Conservation (phyloP, 2,888 invertebrate genomes). For the Lycaena phlaeas region DNA sequence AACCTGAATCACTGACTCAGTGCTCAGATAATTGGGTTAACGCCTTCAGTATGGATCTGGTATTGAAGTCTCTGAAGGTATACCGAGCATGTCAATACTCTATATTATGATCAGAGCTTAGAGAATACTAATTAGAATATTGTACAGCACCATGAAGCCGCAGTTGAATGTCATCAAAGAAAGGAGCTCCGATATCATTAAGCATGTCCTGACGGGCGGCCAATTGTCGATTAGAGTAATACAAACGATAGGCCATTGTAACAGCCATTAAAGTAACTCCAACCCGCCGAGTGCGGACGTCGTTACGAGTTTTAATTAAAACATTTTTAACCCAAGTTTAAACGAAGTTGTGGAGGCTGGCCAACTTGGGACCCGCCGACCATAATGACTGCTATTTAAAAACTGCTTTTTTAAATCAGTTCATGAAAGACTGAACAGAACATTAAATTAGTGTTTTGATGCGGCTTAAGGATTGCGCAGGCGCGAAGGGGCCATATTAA, state of each 20-base stretch:
- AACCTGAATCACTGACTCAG: no score
- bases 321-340: constrained; percentile 22
- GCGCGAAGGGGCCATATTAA: no score
- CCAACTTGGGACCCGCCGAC: neutral
- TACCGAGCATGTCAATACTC: no score
- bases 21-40: no score
- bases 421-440: neutral
- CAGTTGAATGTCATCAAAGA: neutral
- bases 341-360: constrained; percentile 11
- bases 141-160: no score
- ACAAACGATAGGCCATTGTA: constrained; percentile 18
- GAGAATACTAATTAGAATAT: no score
- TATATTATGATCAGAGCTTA: no score
- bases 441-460: no score
- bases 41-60: no score
- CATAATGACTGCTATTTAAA: neutral
- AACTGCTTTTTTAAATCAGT: neutral
- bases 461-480: no score
- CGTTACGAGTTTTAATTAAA: constrained; percentile 21
- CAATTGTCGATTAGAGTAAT: constrained; percentile 20
- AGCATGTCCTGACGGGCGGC: constrained; percentile 9
- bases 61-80: no score
- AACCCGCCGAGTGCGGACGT: constrained; percentile 17
- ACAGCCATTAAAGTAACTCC: constrained; percentile 18
- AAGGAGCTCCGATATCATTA: neutral